These are phyloP conservation scores for Uloborus diversus DNA, from an alignment of 1,140 invertebrate species.

Conservation along the genomic window DNA sequence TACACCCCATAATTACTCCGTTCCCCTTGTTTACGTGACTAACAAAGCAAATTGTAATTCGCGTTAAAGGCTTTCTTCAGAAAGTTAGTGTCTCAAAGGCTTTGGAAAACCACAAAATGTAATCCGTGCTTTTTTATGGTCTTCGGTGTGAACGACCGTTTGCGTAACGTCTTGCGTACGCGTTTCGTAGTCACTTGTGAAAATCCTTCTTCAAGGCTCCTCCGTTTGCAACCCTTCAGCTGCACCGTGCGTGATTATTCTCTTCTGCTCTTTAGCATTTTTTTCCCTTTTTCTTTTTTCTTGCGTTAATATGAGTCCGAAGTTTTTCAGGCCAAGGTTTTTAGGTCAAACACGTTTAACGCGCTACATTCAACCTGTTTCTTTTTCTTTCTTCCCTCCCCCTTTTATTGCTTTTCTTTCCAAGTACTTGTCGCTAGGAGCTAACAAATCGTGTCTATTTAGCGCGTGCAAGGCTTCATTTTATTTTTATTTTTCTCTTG, in stretches of 20 bases:
- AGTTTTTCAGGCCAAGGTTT: constrained; percentile 54
- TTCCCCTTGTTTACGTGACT: no score
- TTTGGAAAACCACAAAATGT: not conserved
- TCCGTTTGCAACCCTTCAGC: not conserved
- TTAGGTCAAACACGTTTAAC: constrained; percentile 45
- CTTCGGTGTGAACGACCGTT: constrained; percentile 22
- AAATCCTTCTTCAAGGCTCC: not conserved
- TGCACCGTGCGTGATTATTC: not conserved
- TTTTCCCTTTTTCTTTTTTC: not conserved
- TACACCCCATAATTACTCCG: no score
- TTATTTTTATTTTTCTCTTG: no score
- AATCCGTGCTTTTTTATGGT: not conserved
- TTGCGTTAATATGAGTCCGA: constrained; percentile 4
- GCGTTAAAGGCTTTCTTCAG: no score
- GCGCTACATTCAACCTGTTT: not conserved
- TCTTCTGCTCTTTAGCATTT: not conserved
- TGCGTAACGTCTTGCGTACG: not conserved
- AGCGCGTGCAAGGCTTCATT: no score
- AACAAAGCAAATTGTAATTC: no score
- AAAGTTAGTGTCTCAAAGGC: no score
- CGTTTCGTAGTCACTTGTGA: not conserved
- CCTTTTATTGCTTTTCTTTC: no score
- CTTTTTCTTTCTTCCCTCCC: not conserved
- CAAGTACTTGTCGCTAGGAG: no score
- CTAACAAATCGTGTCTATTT: no score